Evolutionary conservation across 2,888 invertebrate species (phyloP).

Genomic region (Epiblema foenella): DNA sequence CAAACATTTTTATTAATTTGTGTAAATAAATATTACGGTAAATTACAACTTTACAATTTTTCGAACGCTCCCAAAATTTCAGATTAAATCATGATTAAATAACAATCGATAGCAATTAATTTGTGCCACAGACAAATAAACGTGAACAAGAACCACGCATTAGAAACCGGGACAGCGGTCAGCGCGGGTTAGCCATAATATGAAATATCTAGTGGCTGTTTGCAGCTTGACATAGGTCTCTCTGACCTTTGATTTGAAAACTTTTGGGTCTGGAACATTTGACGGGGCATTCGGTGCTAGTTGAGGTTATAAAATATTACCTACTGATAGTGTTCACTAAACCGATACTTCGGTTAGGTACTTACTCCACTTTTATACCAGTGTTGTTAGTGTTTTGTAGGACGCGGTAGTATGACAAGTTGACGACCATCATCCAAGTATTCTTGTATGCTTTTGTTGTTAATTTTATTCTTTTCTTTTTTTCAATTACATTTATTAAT

Average conservation of each 20-base stretch:
- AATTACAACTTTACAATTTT: not conserved
- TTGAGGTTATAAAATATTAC: conserved; percentile 2
- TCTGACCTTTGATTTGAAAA: conserved; percentile 40
- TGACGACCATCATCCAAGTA: no score
- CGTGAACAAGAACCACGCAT: conserved; percentile 6
- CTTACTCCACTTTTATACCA: no score
- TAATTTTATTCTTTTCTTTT: no score
- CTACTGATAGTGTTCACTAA: no score
- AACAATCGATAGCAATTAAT: conserved; percentile 38
- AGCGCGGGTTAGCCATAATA: conserved; percentile 14
- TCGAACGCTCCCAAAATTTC: conserved; percentile 1
- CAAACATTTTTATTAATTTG: not conserved
- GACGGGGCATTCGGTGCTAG: not conserved
- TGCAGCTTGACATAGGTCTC: conserved; percentile 24
- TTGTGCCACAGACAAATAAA: conserved; percentile 29
- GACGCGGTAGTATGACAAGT: no score
- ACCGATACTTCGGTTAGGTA: no score
- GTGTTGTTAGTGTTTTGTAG: no score
- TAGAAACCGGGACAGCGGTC: conserved; percentile 22
- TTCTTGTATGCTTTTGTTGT: no score
- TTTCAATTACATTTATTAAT: no score
- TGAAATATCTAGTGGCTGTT: conserved; percentile 30
- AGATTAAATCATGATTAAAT: conserved; percentile 28
- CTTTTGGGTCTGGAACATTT: conserved; percentile 30
- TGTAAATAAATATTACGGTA: not conserved